Evolutionary conservation across 2,888 invertebrate genomes (phyloP).

Genomic region (Andrena marginata): DNA sequence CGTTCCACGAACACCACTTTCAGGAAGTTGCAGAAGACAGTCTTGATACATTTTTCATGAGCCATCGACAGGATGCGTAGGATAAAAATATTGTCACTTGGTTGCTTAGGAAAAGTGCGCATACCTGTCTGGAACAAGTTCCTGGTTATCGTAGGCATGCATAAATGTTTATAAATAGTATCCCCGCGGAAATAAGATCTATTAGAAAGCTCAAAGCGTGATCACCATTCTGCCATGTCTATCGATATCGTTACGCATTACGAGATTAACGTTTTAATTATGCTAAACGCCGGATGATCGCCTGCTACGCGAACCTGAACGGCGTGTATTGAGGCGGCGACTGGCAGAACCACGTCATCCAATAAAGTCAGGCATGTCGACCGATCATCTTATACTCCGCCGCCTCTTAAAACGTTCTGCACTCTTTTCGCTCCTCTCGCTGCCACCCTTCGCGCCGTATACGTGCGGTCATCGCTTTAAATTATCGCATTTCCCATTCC

Average conservation of each 20-base stretch:
- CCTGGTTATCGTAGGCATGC: not conserved
- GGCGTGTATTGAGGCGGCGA: conserved; percentile 36
- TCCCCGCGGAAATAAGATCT: conserved; percentile 1
- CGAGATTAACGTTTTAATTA: conserved; percentile 63
- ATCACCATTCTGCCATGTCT: not conserved
- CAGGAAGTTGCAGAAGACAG: not conserved
- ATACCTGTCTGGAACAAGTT: conserved; percentile 1
- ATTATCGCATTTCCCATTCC: not conserved
- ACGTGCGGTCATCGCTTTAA: not conserved
- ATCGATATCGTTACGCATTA: conserved; percentile 38
- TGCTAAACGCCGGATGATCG: conserved; percentile 46
- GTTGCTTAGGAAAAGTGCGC: not conserved
- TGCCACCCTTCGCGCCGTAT: not conserved
- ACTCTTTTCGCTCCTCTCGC: conserved; percentile 3
- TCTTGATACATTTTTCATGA: conserved; percentile 1
- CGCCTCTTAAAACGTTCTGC: conserved; percentile 24
- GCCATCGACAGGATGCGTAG: not conserved
- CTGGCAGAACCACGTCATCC: conserved; percentile 38
- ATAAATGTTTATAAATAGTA: conserved; percentile 12
- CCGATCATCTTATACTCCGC: conserved; percentile 41
- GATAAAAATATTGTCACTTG: conserved; percentile 19
- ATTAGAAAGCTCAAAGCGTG: conserved; percentile 8
- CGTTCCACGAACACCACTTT: not conserved
- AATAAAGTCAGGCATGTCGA: conserved; percentile 60
- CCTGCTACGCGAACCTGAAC: conserved; percentile 33